Evolutionary conservation across 1,140 invertebrate species (phyloP).

Genomic region (Drosophila sturtevanti): DNA sequence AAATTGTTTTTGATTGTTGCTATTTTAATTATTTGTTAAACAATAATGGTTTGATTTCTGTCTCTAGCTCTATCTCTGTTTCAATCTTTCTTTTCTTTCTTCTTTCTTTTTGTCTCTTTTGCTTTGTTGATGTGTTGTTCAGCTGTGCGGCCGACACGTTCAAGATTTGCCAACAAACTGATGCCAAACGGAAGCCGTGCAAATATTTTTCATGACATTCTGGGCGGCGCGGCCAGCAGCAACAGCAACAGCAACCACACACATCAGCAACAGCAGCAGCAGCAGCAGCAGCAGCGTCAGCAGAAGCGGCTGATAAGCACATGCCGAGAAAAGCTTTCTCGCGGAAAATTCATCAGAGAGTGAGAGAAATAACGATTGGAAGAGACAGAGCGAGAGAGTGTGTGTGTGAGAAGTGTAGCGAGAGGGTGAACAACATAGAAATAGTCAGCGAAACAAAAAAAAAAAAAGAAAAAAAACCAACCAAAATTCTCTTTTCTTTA

Average conservation of each 20-base stretch:
- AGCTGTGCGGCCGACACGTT: constrained; percentile 67
- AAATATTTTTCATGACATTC: constrained; percentile 75
- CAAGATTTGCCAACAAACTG: constrained; percentile 80
- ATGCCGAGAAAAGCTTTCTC: constrained; percentile 52
- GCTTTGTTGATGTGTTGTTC: constrained; percentile 7
- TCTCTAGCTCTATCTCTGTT: background rate
- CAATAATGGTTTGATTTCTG: background rate
- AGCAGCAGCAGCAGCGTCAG: constrained; percentile 13
- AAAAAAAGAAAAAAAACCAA: background rate
- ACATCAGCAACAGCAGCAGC: constrained; percentile 35
- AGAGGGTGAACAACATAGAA: too few relatives aligned
- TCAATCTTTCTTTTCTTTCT: background rate
- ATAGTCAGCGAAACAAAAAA: background rate
- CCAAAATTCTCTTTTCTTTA: constrained; percentile 30
- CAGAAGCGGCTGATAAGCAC: constrained; percentile 62
- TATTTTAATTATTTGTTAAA: constrained; percentile 4
- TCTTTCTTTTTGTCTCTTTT: background rate
- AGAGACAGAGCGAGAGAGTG: background rate
- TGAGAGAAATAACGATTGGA: constrained; percentile 12
- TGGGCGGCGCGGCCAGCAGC: constrained; percentile 20
- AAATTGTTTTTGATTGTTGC: constrained; percentile 20
- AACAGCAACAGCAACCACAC: constrained; percentile 39
- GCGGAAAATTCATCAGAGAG: background rate
- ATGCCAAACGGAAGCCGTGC: constrained; percentile 72
- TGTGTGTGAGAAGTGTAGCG: constrained; percentile 8